Evolutionary conservation across 2,797 vertebrate genomes (phyloP).

Genomic region (Telmatherina bonti): DNA sequence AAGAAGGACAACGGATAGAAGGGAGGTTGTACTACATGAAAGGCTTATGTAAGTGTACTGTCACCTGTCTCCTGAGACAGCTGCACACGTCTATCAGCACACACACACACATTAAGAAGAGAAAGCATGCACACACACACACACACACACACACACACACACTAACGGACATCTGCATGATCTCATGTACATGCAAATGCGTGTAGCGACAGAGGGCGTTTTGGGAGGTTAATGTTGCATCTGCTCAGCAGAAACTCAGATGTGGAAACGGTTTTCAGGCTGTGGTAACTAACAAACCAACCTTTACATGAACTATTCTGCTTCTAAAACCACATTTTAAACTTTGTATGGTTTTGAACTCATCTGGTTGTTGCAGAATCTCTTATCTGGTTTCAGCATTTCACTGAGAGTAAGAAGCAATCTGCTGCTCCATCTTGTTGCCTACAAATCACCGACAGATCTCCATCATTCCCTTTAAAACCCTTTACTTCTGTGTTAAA

Average conservation of each 20-base stretch:
- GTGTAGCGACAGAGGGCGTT: conserved; percentile 1
- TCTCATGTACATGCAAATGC: neutral
- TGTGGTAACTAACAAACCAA: too few species aligned
- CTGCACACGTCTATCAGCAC: too few species aligned
- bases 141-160: neutral
- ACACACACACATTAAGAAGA: neutral
- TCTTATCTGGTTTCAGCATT: too few species aligned
- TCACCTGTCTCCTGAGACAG: conserved; percentile 30
- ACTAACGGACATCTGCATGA: neutral
- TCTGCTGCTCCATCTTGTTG: too few species aligned
- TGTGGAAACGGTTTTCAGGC: too few species aligned
- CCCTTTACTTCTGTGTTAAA: too few species aligned
- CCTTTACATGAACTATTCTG: too few species aligned
- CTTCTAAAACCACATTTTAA: neutral
- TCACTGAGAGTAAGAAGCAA: too few species aligned
- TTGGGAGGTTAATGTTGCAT: conserved; percentile 33
- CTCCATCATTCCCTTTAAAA: too few species aligned
- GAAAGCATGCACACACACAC: neutral
- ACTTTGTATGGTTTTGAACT: too few species aligned
- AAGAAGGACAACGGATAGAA: neutral
- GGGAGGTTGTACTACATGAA: conserved; percentile 21
- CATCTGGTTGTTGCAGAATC: too few species aligned
- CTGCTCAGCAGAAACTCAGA: conserved; percentile 17
- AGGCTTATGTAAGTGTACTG: conserved; percentile 55
- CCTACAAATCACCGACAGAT: too few species aligned